phyloP scores from a whole-genome alignment of 2,797 vertebrate genomes.

The Perodicticus potto region DNA sequence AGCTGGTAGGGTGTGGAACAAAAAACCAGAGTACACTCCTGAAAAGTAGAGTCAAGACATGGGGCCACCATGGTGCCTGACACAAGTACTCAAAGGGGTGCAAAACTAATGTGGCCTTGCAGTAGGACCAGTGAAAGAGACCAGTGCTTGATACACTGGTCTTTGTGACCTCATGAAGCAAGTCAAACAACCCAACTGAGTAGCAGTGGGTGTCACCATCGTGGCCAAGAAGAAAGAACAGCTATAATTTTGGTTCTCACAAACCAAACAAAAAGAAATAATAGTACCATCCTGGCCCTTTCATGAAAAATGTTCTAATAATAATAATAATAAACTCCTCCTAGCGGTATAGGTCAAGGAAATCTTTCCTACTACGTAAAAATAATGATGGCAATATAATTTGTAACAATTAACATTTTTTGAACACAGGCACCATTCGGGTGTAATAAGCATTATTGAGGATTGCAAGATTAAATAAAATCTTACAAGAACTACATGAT shows the following conservation, averaged over 20 bases:
- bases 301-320: constrained; percentile 4
- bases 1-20: background rate
- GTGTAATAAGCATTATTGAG: background rate
- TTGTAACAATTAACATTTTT: constrained; percentile 41
- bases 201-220: background rate
- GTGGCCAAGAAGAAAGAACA: constrained; percentile 42
- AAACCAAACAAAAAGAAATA: constrained; percentile 29
- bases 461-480: background rate
- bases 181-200: constrained; percentile 29
- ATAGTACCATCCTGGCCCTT: background rate
- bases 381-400: background rate
- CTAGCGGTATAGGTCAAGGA: background rate
- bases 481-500: background rate
- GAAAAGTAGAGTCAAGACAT: background rate
- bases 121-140: background rate
- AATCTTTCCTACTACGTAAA: constrained; percentile 54
- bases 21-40: background rate
- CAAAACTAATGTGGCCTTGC: background rate
- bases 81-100: background rate
- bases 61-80: background rate
- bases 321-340: background rate
- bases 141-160: background rate
- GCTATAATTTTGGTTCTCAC: constrained; percentile 18
- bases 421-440: background rate
- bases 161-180: background rate